These are phyloP conservation scores for Malthinus seriepunctatus DNA, from an alignment of 2,888 invertebrate species.

Conservation along the genomic window DNA sequence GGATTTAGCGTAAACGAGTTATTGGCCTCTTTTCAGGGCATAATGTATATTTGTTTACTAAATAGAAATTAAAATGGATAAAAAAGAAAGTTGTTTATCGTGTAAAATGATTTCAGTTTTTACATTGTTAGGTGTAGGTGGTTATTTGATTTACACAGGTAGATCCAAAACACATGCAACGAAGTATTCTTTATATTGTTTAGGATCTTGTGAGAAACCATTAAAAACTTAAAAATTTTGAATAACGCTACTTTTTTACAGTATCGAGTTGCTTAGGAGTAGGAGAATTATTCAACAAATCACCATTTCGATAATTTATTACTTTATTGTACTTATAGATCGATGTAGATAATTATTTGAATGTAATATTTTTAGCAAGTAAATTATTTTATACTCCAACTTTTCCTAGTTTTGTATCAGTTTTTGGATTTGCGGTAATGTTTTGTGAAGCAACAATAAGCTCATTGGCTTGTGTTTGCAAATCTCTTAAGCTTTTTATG, in stretches of 20 bases:
- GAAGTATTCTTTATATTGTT: conserved; percentile 39
- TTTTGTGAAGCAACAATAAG: conserved; percentile 90
- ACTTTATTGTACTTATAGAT: not conserved
- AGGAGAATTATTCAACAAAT: conserved; percentile 48
- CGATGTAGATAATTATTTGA: not conserved
- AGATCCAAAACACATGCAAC: conserved; percentile 37
- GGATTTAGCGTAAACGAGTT: too few relatives aligned
- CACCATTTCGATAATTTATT: conserved; percentile 41
- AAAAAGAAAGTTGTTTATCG: conserved; percentile 40
- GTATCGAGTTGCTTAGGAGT: conserved; percentile 45
- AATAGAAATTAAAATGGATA: conserved; percentile 12
- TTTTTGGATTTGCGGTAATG: conserved; percentile 95
- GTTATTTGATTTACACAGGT: conserved; percentile 45
- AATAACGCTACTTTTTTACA: conserved; percentile 35
- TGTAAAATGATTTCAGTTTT: conserved; percentile 48
- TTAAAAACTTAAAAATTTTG: not conserved
- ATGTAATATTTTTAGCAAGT: not conserved
- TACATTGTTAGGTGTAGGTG: conserved; percentile 46
- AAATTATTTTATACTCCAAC: conserved; percentile 68
- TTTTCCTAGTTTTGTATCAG: conserved; percentile 91
- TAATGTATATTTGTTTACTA: not conserved
- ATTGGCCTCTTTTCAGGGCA: too few relatives aligned
- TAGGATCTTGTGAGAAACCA: conserved; percentile 43
- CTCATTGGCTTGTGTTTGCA: conserved; percentile 94
- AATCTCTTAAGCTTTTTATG: conserved; percentile 79